Conservation (phyloP, 2,888 invertebrate species). For the Pemphredon lugubris region DNA sequence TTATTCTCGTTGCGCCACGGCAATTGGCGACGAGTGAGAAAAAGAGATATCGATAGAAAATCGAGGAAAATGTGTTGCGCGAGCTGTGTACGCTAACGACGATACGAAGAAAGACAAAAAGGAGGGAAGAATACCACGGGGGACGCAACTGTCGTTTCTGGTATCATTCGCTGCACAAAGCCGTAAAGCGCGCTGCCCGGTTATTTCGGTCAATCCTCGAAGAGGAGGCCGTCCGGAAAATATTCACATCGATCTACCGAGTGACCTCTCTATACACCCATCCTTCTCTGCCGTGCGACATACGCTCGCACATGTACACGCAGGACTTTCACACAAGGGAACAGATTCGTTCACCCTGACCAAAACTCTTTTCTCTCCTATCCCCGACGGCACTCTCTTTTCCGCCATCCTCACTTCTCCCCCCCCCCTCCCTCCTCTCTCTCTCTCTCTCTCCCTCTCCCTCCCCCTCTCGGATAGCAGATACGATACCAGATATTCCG, state of each 20-base stretch:
- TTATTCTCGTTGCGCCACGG: too few species aligned
- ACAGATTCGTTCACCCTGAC: constrained; percentile 29
- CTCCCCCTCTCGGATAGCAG: constrained; percentile 30
- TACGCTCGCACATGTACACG: constrained; percentile 19
- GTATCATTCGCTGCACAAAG: constrained; percentile 63
- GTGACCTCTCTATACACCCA: constrained; percentile 59
- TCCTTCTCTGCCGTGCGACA: constrained; percentile 9
- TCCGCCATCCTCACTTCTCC: constrained; percentile 6
- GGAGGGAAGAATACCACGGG: constrained; percentile 17
- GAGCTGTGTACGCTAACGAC: too few species aligned
- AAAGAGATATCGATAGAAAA: too few species aligned
- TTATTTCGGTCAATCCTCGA: constrained; percentile 73
- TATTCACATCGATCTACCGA: constrained; percentile 74
- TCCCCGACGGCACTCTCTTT: constrained; percentile 25
- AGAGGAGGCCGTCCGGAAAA: constrained; percentile 69
- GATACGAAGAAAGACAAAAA: not conserved
- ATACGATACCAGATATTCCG: constrained; percentile 54
- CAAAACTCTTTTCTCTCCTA: constrained; percentile 23
- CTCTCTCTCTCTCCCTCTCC: constrained; percentile 16
- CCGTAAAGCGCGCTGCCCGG: constrained; percentile 62
- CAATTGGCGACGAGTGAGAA: too few species aligned
- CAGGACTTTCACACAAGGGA: constrained; percentile 9
- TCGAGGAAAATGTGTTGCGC: too few species aligned
- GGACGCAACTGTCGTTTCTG: constrained; percentile 42
- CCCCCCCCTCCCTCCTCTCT: constrained; percentile 19